phyloP scores from a whole-genome alignment of 2,797 vertebrate genomes.

The Xiphophorus birchmanni region DNA sequence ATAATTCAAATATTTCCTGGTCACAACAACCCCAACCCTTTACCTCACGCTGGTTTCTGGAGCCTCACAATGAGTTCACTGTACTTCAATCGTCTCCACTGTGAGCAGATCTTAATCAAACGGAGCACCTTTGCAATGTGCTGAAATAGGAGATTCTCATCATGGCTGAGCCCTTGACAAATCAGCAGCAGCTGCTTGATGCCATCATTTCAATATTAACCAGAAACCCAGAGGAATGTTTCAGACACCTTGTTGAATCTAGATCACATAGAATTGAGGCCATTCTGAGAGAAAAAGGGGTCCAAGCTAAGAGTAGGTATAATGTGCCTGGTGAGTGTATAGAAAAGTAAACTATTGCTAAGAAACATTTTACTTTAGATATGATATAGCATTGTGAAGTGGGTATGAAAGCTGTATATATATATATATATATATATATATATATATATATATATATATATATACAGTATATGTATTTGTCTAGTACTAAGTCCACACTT shows the following conservation, averaged over 20 bases:
- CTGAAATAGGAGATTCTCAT: neutral
- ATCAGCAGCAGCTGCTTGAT: neutral
- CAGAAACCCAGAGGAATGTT: neutral
- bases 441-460: neutral
- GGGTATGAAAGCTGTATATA: neutral
- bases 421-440: too few species aligned
- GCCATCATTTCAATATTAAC: neutral
- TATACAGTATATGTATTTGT: neutral
- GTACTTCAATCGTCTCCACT: neutral
- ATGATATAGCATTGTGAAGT: neutral
- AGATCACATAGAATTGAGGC: too few species aligned
- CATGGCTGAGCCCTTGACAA: neutral
- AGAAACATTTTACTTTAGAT: neutral
- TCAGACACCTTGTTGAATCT: neutral
- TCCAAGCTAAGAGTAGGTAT: neutral
- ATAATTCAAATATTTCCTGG: neutral
- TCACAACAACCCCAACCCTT: neutral
- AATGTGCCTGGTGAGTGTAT: neutral
- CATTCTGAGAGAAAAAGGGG: neutral
- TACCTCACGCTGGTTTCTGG: neutral
- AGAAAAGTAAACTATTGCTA: neutral
- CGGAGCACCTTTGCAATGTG: neutral
- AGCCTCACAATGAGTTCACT: neutral
- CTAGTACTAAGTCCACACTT: neutral
- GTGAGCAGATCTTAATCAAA: neutral